Percentiles rank a stretch among this genome's conserved stretches.
These are phyloP conservation scores for Molossus molossus DNA, from an alignment of 2,797 vertebrate genomes.

Conservation along the genomic window DNA sequence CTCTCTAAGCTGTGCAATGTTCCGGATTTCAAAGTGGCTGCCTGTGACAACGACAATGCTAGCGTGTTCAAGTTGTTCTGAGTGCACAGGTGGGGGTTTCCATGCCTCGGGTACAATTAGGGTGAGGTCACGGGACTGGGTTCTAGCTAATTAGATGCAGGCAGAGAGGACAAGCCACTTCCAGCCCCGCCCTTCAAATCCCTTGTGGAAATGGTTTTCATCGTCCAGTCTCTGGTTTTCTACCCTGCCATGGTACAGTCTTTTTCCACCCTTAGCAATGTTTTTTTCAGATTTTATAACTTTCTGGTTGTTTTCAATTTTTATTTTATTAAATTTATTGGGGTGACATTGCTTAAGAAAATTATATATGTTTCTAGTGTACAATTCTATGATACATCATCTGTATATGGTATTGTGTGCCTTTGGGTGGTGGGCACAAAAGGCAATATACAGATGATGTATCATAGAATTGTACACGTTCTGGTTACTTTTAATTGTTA, in stretches of 20 bases:
- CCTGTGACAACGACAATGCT: neutral
- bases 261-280: neutral
- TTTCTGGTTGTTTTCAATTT: constrained; percentile 28
- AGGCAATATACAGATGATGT: neutral
- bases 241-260: neutral
- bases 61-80: neutral
- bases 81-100: neutral
- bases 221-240: neutral
- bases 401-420: neutral
- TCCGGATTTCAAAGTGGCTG: constrained; percentile 2
- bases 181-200: neutral
- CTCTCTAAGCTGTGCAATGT: neutral
- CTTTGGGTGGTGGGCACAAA: neutral
- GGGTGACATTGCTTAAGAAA: neutral
- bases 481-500: constrained; percentile 6
- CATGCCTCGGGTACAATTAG: neutral
- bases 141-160: neutral
- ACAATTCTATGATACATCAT: neutral
- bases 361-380: neutral
- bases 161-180: neutral
- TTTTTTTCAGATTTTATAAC: neutral
- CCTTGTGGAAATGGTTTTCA: neutral
- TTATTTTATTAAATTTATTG: neutral
- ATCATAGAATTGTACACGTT: neutral
- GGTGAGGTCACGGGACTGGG: neutral